phyloP scores from a whole-genome alignment of 2,888 invertebrate species.

The Tanypteryx hageni region DNA sequence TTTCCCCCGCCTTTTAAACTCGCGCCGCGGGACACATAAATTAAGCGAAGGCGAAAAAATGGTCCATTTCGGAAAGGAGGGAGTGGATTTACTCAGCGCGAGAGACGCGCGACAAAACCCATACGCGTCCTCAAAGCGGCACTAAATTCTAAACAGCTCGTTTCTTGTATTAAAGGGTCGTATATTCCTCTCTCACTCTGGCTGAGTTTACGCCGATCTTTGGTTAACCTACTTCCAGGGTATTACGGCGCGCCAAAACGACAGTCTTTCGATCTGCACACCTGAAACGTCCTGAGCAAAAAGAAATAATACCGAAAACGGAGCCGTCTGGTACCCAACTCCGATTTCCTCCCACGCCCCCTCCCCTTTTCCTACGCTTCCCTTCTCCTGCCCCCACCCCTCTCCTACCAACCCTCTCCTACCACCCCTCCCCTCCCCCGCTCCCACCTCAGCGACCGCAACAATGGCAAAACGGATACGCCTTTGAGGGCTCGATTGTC shows the following conservation, averaged over 20 bases:
- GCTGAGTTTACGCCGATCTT: background rate
- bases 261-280: background rate
- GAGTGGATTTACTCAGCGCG: too few species aligned
- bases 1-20: too few species aligned
- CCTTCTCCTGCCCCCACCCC: too few species aligned
- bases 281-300: background rate
- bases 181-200: background rate
- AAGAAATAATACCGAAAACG: slow-evolving; percentile 18
- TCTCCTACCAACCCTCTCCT: too few species aligned
- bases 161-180: background rate
- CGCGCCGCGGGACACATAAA: too few species aligned
- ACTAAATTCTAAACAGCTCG: too few species aligned
- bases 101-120: too few species aligned
- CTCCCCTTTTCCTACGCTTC: too few species aligned
- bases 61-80: too few species aligned
- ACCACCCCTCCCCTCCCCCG: too few species aligned
- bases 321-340: slow-evolving; percentile 8
- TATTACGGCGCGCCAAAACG: background rate
- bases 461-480: slow-evolving; percentile 23
- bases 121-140: too few species aligned
- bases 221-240: background rate
- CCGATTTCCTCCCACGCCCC: background rate
- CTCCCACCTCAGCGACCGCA: background rate
- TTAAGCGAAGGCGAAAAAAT: too few species aligned
- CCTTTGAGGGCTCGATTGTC: slow-evolving; percentile 4